phyloP scores from a whole-genome alignment of 35 echinoderm and acorn worm genomes.

The Hemicentrotus pulcherrimus region DNA sequence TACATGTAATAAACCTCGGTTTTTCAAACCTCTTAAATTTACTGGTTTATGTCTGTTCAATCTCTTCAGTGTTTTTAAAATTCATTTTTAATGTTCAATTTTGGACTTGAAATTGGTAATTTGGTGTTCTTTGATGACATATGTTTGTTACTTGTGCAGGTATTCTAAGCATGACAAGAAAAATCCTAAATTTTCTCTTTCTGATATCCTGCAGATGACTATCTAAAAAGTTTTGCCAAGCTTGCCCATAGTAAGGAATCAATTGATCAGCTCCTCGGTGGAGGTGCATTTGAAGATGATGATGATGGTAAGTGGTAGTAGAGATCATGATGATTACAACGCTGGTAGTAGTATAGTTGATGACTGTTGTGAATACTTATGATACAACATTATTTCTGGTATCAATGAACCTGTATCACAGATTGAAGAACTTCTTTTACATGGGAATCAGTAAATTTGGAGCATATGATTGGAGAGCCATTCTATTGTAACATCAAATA shows the following conservation, averaged over 20 bases:
- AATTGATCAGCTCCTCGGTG: conserved; percentile 82
- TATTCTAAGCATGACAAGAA: too few species aligned
- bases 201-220: conserved; percentile 66
- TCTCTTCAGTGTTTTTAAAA: not conserved
- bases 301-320: conserved; percentile 69
- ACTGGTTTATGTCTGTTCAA: not conserved
- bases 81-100: not conserved
- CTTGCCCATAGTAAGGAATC: conserved; percentile 75
- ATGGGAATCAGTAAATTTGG: too few species aligned
- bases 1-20: too few species aligned
- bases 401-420: too few species aligned
- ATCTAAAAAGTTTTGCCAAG: conserved; percentile 68
- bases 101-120: not conserved
- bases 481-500: too few species aligned
- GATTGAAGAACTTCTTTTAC: too few species aligned
- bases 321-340: not conserved
- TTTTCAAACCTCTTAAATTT: too few species aligned
- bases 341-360: not conserved
- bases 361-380: not conserved
- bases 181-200: not conserved
- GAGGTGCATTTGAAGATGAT: conserved; percentile 75
- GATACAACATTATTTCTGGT: too few species aligned
- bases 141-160: too few species aligned
- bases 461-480: too few species aligned
- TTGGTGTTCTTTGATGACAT: too few species aligned